Base-by-base conservation (phyloP, 2,797 vertebrate genomes). In the Chaetodon trifasciatus region DNA sequence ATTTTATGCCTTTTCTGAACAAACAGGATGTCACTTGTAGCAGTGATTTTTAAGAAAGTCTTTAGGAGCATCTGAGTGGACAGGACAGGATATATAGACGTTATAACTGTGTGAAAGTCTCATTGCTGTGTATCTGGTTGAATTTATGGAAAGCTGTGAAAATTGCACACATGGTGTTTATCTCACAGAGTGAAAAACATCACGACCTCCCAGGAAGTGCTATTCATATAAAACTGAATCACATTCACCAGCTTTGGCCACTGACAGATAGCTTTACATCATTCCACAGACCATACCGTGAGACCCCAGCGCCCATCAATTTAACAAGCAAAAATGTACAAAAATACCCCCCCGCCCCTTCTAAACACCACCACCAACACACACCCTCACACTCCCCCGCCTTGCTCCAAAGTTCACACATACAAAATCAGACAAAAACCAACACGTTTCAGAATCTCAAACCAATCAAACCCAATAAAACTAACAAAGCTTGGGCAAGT, bases 391-490 rank as follows among this genome's bases (percentile, higher is more conserved):
- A 46, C 64, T 21, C 65, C 42, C 68, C 60, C 44, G 1, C 60
- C 68, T 76, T 71, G 23, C 79, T 78, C 74, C 70, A 82, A 79
- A 90, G 89, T 85, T 91, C 91, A 92, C 85, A 89, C 87, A 81
- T 77, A 92, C 90, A 93, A 92, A 92, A 90, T 90, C 68, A 11
- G 66, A 93, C 90, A 92, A 92, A 94, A 93, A 92, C 82, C 88
- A 92, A 94, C 92, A 93, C 88, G 82, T 94, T 93, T 94, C 90
- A 84, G 90, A 91, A 93, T 92, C 85, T 90, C 90, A 91, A 93
- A 93, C 92, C 92, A 92, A 90, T 92, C 91, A 93, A 94, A 93
- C 90, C 91, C 90, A 95, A 93, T 94, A 93, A 95, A 95, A 94
- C 90, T 85, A 93, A 93, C 91, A 93, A 95, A 94, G 93, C 93